phyloP scores from a whole-genome alignment of 2,797 vertebrate species.

The Macrochelys suwanniensis region DNA sequence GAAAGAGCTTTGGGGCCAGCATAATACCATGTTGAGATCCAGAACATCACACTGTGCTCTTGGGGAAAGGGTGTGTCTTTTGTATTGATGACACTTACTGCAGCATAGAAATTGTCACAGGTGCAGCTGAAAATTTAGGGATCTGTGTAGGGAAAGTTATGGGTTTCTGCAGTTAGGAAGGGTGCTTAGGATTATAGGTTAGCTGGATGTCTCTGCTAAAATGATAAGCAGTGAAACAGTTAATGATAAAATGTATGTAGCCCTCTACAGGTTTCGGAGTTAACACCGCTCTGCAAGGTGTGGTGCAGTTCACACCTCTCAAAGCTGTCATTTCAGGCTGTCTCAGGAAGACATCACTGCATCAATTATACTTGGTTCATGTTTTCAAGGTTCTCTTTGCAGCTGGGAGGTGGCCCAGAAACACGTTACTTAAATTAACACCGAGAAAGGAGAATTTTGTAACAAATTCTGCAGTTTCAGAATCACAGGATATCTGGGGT shows the following conservation, averaged over 20 bases:
- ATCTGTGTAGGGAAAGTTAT: neutral
- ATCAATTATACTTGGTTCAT: neutral
- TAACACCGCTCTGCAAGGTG: neutral
- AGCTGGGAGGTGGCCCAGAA: neutral
- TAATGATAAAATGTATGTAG: accelerated
- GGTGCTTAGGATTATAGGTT: neutral
- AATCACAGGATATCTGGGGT: neutral
- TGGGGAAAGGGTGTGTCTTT: neutral
- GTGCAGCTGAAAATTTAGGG: neutral
- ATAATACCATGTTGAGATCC: neutral
- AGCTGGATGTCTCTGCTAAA: neutral
- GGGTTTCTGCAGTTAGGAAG: neutral
- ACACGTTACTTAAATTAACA: neutral
- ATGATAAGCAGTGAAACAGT: neutral
- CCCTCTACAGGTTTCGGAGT: neutral
- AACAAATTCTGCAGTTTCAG: neutral
- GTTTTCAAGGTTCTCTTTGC: neutral
- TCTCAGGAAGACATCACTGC: neutral
- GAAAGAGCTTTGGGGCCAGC: accelerated
- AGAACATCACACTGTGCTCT: neutral
- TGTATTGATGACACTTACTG: neutral
- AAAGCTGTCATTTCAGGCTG: neutral
- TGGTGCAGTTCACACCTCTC: neutral
- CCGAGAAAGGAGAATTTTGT: neutral
- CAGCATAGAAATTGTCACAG: neutral